Conservation (phyloP, 2,113 vertebrate species). For the Axis porcinus region DNA sequence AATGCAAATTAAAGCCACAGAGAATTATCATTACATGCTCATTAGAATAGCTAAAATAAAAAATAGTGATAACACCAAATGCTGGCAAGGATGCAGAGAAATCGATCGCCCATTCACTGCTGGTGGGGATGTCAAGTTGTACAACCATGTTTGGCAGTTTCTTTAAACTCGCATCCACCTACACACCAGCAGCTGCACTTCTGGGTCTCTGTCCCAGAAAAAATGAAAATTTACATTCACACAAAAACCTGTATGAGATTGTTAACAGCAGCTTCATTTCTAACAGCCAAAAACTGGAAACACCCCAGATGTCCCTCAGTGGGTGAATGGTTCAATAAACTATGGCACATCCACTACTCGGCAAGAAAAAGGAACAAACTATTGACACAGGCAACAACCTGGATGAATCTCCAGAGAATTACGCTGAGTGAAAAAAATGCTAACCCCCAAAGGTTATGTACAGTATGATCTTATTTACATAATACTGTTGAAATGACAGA, state of each 20-base stretch:
- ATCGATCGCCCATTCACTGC: rapidly evolving
- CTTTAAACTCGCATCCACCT: neutral
- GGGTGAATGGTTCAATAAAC: neutral
- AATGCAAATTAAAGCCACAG: neutral
- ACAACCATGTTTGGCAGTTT: neutral
- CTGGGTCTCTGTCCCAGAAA: neutral
- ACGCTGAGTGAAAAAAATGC: neutral
- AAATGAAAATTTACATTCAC: neutral
- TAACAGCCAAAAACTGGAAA: neutral
- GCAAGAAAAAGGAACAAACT: neutral
- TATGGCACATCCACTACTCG: neutral
- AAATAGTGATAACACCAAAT: neutral
- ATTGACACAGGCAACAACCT: neutral
- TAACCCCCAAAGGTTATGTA: neutral
- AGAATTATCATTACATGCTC: neutral
- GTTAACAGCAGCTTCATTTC: neutral
- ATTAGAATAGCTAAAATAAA: neutral
- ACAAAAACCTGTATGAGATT: neutral
- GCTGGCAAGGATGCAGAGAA: neutral
- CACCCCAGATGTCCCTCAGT: neutral
- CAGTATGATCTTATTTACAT: neutral
- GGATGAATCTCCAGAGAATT: neutral
- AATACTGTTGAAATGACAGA: neutral
- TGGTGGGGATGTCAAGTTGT: neutral
- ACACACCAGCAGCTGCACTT: neutral